Evolutionary conservation across 2,888 invertebrate genomes (phyloP).

Genomic region (Stegana nigrithorax): DNA sequence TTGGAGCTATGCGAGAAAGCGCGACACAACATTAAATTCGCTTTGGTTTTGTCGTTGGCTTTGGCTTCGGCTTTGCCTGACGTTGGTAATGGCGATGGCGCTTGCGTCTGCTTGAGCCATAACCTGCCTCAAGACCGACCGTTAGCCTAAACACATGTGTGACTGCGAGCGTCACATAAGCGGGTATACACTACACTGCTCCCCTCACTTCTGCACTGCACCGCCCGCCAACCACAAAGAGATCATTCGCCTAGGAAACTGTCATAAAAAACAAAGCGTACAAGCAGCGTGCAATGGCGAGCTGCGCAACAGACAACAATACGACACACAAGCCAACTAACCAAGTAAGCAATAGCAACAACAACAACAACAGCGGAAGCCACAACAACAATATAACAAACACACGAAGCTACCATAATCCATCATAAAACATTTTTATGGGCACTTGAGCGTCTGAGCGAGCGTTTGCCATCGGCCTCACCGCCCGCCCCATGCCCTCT

Average conservation of each 20-base stretch:
- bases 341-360: too few relatives aligned
- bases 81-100: conserved; percentile 4
- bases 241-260: conserved; percentile 30
- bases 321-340: background rate
- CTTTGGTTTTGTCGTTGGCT: conserved; percentile 27
- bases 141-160: conserved; percentile 38
- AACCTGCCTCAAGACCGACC: conserved; percentile 57
- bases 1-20: background rate
- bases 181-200: too few relatives aligned
- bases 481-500: background rate
- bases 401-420: conserved; percentile 43
- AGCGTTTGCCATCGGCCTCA: conserved; percentile 8
- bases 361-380: too few relatives aligned
- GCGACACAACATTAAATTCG: conserved; percentile 12
- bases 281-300: conserved; percentile 14
- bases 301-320: background rate
- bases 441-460: conserved; percentile 50
- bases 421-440: conserved; percentile 62
- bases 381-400: background rate
- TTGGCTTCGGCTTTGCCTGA: conserved; percentile 34
- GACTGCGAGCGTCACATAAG: too few relatives aligned
- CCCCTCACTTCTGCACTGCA: background rate
- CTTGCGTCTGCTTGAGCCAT: too few relatives aligned
- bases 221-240: background rate
- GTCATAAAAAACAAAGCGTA: conserved; percentile 49